A percentile compares a stretch with the other conserved stretches of the same genome.
phyloP scores from a whole-genome alignment of 2,888 invertebrate species.

The Aphidoletes aphidimyza region DNA sequence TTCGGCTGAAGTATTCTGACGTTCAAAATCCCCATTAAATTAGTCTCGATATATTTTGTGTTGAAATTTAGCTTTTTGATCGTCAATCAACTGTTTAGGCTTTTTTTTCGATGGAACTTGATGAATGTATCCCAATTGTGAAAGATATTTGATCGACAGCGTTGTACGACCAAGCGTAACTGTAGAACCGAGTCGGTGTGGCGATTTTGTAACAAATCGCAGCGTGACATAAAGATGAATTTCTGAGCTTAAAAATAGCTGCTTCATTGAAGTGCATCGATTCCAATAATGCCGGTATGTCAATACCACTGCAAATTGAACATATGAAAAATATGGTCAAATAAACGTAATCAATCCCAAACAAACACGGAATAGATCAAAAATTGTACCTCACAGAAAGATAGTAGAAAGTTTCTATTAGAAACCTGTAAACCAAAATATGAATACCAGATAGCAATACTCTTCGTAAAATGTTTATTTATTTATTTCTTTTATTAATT shows the following conservation, averaged over 20 bases:
- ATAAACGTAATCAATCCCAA: background rate
- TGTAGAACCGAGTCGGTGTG: constrained; percentile 90
- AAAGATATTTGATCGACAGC: constrained; percentile 82
- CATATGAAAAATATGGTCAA: constrained; percentile 53
- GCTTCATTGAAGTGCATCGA: constrained; percentile 74
- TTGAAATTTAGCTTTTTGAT: constrained; percentile 15
- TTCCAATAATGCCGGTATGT: constrained; percentile 83
- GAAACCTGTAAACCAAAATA: constrained; percentile 89
- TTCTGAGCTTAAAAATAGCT: constrained; percentile 78
- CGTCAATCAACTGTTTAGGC: constrained; percentile 69
- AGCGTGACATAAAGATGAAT: constrained; percentile 86
- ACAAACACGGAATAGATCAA: constrained; percentile 27
- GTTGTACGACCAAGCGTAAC: constrained; percentile 92
- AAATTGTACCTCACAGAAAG: constrained; percentile 88
- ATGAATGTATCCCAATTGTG: constrained; percentile 82
- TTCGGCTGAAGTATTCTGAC: no score
- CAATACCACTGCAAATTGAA: constrained; percentile 80
- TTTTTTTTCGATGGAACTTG: constrained; percentile 79
- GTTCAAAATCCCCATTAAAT: no score
- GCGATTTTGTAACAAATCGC: constrained; percentile 94
- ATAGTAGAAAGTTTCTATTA: no score
- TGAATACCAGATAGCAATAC: constrained; percentile 96
- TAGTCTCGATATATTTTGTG: no score
- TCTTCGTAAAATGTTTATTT: no score
- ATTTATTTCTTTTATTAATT: no score